Percentiles rank a stretch among this genome's conserved stretches.
Conservation (phyloP, 2,888 invertebrate species). For the Nebria salina region DNA sequence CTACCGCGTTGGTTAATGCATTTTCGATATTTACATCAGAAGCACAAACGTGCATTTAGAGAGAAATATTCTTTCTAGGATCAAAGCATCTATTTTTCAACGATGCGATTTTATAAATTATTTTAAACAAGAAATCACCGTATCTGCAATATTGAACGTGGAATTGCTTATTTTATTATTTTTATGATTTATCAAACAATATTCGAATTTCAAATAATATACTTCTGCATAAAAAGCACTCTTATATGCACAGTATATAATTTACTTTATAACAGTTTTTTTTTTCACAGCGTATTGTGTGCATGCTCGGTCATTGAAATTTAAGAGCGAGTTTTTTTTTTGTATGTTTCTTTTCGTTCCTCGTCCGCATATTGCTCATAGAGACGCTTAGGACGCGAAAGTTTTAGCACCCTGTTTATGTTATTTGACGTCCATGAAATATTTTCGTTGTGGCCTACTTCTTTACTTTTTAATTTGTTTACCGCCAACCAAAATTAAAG, state of each 20-base stretch:
- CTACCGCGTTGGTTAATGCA: too few species aligned
- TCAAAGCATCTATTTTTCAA: too few species aligned
- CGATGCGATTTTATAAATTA: too few species aligned
- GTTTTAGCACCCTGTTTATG: constrained; percentile 35
- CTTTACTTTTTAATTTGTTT: constrained; percentile 42
- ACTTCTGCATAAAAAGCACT: too few species aligned
- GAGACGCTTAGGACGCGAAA: constrained; percentile 2
- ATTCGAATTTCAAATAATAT: too few species aligned
- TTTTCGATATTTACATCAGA: too few species aligned
- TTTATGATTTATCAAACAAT: too few species aligned
- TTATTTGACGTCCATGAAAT: constrained; percentile 42
- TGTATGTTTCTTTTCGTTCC: neutral
- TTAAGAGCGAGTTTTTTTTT: neutral
- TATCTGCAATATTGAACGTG: too few species aligned
- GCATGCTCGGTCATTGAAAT: neutral
- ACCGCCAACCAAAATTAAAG: constrained; percentile 34
- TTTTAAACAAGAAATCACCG: too few species aligned
- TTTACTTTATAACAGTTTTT: constrained; percentile 40
- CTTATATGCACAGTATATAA: constrained; percentile 1
- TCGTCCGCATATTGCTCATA: constrained; percentile 8
- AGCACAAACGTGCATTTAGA: too few species aligned
- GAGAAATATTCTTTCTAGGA: too few species aligned
- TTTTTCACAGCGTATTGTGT: constrained; percentile 5
- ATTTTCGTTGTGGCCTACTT: constrained; percentile 40
- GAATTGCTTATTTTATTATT: too few species aligned